Percentiles rank a stretch among this genome's conserved stretches.
These are phyloP conservation scores for Timema cristinae DNA, from an alignment of 2,888 invertebrate genomes.

Conservation along the genomic window DNA sequence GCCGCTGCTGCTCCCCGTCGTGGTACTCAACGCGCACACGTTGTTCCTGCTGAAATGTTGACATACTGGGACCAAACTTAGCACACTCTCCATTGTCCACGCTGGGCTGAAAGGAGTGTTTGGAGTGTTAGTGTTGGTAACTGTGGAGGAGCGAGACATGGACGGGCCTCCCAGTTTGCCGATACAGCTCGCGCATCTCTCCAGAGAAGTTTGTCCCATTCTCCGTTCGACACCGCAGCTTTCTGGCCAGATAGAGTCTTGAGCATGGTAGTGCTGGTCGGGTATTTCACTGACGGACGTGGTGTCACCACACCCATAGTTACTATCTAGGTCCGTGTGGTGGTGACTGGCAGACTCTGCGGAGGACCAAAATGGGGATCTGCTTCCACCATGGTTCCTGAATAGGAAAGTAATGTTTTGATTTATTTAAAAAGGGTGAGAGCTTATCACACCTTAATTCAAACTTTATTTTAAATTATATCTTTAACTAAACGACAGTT, in stretches of 20 bases:
- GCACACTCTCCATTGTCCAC: constrained; percentile 52
- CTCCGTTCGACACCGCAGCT: constrained; percentile 1
- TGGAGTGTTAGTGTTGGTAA: constrained; percentile 47
- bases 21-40: constrained; percentile 34
- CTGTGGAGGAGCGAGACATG: constrained; percentile 61
- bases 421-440: too few species aligned
- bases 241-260: neutral
- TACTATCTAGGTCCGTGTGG: constrained; percentile 54
- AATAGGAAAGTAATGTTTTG: too few species aligned
- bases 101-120: constrained; percentile 48
- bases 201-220: constrained; percentile 47
- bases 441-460: too few species aligned
- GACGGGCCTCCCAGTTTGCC: constrained; percentile 66
- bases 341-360: constrained; percentile 49
- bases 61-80: constrained; percentile 18
- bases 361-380: constrained; percentile 63
- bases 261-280: constrained; percentile 38
- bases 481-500: too few species aligned
- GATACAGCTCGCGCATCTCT: constrained; percentile 65
- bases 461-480: too few species aligned
- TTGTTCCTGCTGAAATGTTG: constrained; percentile 26
- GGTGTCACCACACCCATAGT: constrained; percentile 60
- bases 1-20: constrained; percentile 37
- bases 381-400: neutral
- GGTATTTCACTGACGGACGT: constrained; percentile 53